Conservation (phyloP, 2,888 invertebrate species). For the Caenorhabditis sp. region DNA sequence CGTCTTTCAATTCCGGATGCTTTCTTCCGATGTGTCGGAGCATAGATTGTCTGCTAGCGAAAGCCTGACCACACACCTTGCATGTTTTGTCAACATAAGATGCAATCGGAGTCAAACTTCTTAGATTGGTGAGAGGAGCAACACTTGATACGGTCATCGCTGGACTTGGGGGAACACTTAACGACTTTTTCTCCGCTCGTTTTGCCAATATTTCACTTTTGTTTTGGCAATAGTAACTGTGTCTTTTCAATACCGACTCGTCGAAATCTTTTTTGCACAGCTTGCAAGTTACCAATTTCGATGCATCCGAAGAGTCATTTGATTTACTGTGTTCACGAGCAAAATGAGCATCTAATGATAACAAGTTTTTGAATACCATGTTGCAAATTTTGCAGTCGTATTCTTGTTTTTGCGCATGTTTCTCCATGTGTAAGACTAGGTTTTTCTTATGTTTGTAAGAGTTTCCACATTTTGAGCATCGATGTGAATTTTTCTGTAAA, state of each 20-base stretch:
- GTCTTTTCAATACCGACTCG: constrained; percentile 7
- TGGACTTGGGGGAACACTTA: constrained; percentile 24
- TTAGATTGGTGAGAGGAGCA: constrained; percentile 16
- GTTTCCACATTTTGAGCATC: constrained; percentile 18
- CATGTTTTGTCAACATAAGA: constrained; percentile 40
- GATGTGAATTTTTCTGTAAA: background rate
- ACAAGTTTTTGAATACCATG: constrained; percentile 13
- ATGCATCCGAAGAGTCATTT: background rate
- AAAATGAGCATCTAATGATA: constrained; percentile 6
- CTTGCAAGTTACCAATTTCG: constrained; percentile 2
- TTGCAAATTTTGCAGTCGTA: constrained; percentile 15
- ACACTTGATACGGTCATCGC: constrained; percentile 22
- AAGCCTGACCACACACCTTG: constrained; percentile 34
- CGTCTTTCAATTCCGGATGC: constrained; percentile 42
- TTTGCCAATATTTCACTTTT: constrained; percentile 21
- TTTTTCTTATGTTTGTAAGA: constrained; percentile 22
- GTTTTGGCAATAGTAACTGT: constrained; percentile 41
- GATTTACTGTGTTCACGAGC: background rate
- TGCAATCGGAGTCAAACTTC: constrained; percentile 9
- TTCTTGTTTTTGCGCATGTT: constrained; percentile 3
- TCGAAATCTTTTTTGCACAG: constrained; percentile 7
- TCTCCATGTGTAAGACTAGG: constrained; percentile 8
- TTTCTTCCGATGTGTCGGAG: constrained; percentile 45
- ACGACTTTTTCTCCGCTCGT: constrained; percentile 9
- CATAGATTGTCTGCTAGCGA: constrained; percentile 48